Conservation (phyloP, 2,797 vertebrate genomes). For the Acipenser ruthenus region DNA sequence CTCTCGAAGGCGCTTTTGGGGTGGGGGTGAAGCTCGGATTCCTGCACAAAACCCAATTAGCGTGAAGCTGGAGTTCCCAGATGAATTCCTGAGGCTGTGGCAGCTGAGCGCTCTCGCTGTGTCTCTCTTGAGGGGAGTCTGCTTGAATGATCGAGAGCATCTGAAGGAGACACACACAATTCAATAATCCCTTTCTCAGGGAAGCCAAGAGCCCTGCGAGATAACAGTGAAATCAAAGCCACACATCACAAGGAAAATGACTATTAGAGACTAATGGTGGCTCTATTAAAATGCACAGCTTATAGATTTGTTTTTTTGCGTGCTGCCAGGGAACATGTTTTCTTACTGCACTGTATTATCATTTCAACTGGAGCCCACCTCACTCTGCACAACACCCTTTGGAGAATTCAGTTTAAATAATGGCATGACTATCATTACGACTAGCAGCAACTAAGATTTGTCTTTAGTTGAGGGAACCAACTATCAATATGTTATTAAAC, state of each 20-base stretch:
- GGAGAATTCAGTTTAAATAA: too few relatives aligned
- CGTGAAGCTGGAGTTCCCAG: slow-evolving; percentile 75
- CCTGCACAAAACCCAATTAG: slow-evolving; percentile 86
- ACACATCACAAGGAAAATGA: slow-evolving; percentile 66
- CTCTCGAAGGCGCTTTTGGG: slow-evolving; percentile 52
- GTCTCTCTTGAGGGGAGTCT: slow-evolving; percentile 65
- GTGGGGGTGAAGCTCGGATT: slow-evolving; percentile 60
- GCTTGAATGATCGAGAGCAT: slow-evolving; percentile 76
- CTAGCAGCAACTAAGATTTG: too few relatives aligned
- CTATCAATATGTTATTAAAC: too few relatives aligned
- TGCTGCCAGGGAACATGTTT: slow-evolving; percentile 57
- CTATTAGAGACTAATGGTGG: slow-evolving; percentile 48
- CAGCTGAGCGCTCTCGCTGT: slow-evolving; percentile 59
- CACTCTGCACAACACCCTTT: too few relatives aligned
- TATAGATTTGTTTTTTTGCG: slow-evolving; percentile 50
- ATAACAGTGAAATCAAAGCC: slow-evolving; percentile 64
- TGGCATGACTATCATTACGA: too few relatives aligned
- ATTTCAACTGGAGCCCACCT: neutral
- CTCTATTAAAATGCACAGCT: slow-evolving; percentile 67
- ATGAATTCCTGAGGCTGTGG: slow-evolving; percentile 62
- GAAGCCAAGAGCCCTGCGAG: slow-evolving; percentile 66
- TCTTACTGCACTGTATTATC: slow-evolving; percentile 42
- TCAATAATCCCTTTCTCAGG: slow-evolving; percentile 77
- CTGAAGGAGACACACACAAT: slow-evolving; percentile 57
- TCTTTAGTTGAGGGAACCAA: too few relatives aligned